Evolutionary conservation across 92 coral and sea anemone species (phyloP).

Genomic region (Actinernus sp.): DNA sequence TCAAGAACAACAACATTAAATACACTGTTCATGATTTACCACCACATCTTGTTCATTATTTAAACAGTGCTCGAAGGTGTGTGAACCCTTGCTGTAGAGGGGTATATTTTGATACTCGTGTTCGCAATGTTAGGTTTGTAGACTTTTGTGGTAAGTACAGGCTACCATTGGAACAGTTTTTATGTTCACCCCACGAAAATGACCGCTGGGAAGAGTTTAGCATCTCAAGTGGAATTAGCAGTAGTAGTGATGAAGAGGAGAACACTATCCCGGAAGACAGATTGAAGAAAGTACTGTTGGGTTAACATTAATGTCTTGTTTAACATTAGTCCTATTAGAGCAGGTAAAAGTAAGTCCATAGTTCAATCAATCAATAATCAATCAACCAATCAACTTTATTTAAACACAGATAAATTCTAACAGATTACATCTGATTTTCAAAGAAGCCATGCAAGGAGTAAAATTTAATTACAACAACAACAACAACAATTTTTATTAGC

Average conservation of each 20-base stretch:
- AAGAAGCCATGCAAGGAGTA: no score
- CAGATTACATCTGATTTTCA: no score
- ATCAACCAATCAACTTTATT: no score
- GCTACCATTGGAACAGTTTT: slow-evolving; percentile 94
- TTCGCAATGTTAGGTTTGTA: slow-evolving; percentile 92
- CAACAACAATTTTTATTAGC: no score
- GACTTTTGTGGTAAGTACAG: slow-evolving; percentile 99
- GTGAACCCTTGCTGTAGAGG: slow-evolving; percentile 95
- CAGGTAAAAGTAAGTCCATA: no score
- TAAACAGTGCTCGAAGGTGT: slow-evolving; percentile 92
- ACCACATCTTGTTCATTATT: slow-evolving; percentile 70
- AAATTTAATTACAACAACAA: no score
- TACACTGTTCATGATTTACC: slow-evolving; percentile 80
- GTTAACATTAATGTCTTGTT: no score
- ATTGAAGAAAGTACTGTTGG: slow-evolving; percentile 79
- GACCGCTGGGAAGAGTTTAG: slow-evolving; percentile 83
- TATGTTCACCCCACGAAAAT: slow-evolving; percentile 95
- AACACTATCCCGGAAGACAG: slow-evolving; percentile 61
- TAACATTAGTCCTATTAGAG: no score
- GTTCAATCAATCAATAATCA: no score
- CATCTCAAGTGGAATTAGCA: slow-evolving; percentile 58
- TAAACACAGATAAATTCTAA: no score
- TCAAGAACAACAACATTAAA: slow-evolving; percentile 74
- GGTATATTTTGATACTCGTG: slow-evolving; percentile 93
- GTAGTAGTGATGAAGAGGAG: slow-evolving; percentile 77